phyloP scores from a whole-genome alignment of 2,888 invertebrate species.

The Ligdia adustata region DNA sequence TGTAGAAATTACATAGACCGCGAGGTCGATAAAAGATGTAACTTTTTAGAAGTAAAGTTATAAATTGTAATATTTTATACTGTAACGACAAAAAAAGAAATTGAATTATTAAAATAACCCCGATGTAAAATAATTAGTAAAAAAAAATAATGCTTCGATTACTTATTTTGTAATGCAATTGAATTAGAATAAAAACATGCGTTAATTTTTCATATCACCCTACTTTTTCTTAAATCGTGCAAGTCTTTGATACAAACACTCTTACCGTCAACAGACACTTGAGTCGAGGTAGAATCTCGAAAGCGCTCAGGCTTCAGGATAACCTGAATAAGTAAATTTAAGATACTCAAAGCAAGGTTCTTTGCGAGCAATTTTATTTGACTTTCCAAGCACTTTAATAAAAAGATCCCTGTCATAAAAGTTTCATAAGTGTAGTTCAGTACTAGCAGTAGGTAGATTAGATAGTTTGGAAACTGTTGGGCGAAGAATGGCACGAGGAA shows the following conservation, averaged over 20 bases:
- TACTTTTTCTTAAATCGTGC: constrained; percentile 7
- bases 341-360: constrained; percentile 11
- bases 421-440: constrained; percentile 6
- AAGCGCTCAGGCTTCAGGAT: constrained; percentile 9
- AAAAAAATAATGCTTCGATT: no score
- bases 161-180: no score
- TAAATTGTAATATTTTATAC: no score
- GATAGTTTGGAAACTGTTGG: constrained; percentile 2
- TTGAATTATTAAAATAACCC: neutral
- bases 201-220: constrained; percentile 1
- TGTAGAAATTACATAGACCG: no score
- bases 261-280: constrained; percentile 13
- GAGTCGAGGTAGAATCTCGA: constrained; percentile 9
- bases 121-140: no score
- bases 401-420: constrained; percentile 16
- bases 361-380: constrained; percentile 22
- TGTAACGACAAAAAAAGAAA: no score
- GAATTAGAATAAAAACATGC: neutral
- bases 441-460: neutral
- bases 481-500: neutral
- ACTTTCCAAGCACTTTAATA: constrained; percentile 20
- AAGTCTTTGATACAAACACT: constrained; percentile 15
- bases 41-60: neutral
- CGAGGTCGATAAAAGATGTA: no score
- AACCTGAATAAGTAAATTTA: constrained; percentile 22